Conservation (phyloP, 2,797 vertebrate genomes). For the Oryzias sinensis region DNA sequence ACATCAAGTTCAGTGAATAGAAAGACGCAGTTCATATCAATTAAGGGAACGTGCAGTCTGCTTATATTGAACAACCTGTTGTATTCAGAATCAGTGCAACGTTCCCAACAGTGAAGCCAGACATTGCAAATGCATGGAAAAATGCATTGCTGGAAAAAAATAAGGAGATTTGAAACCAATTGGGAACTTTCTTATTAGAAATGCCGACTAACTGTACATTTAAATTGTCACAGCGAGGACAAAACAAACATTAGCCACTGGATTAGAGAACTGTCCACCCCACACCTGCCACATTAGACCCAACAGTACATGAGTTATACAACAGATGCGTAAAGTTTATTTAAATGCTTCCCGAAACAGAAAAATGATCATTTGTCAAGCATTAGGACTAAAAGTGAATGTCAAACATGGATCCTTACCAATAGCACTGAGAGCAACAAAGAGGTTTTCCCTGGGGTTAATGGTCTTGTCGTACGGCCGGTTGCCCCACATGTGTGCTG, state of each 20-base stretch:
- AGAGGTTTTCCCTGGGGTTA: conserved; percentile 87
- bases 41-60: too few relatives aligned
- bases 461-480: conserved; percentile 88
- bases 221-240: not conserved
- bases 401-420: conserved; percentile 71
- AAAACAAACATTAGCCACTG: conserved; percentile 25
- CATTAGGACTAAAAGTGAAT: not conserved
- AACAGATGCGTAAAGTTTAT: too few relatives aligned
- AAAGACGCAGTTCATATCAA: too few relatives aligned
- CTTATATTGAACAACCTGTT: too few relatives aligned
- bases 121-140: too few relatives aligned
- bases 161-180: too few relatives aligned
- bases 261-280: conserved; percentile 14
- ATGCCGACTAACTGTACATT: not conserved
- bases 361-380: not conserved
- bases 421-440: conserved; percentile 87
- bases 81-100: too few relatives aligned
- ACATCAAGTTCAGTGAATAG: too few relatives aligned
- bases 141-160: too few relatives aligned
- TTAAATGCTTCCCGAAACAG: not conserved
- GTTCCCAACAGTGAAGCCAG: too few relatives aligned
- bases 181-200: not conserved
- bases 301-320: too few relatives aligned
- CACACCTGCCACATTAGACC: not conserved
- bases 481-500: conserved; percentile 93